Percentiles rank a stretch among this genome's conserved stretches.
phyloP scores from a whole-genome alignment of 2,113 vertebrate species.

The Phalacrocorax brasilianus region DNA sequence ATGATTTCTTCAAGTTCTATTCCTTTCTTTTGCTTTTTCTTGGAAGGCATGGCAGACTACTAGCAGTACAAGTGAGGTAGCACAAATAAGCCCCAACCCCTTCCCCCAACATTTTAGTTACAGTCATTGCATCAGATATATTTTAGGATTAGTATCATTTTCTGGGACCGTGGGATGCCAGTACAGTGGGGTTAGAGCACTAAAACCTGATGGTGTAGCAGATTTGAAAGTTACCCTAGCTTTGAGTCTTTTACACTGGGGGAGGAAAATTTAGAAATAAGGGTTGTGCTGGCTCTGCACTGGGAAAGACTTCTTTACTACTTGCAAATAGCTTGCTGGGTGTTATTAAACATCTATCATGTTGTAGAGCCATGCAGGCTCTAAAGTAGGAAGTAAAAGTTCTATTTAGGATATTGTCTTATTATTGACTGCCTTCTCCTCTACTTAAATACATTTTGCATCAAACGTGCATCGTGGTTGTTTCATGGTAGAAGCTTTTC shows the following conservation, averaged over 20 bases:
- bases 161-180: not conserved
- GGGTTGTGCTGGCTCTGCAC: not conserved
- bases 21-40: not conserved
- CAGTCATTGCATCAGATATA: not conserved
- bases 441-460: not conserved
- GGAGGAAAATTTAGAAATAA: not conserved
- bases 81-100: not conserved
- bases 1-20: not conserved
- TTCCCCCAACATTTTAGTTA: not conserved
- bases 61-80: not conserved
- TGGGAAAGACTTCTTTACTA: not conserved
- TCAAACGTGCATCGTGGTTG: rapidly evolving
- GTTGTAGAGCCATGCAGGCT: not conserved
- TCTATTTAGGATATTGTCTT: not conserved
- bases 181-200: not conserved
- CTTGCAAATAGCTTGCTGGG: not conserved
- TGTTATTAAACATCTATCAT: not conserved
- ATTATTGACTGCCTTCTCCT: not conserved
- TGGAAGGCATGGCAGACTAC: not conserved
- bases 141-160: not conserved
- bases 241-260: not conserved
- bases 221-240: not conserved
- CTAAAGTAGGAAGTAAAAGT: not conserved
- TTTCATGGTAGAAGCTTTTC: not conserved
- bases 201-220: not conserved